Conservation (phyloP, 2,797 vertebrate species). For the Gallinago stenura region DNA sequence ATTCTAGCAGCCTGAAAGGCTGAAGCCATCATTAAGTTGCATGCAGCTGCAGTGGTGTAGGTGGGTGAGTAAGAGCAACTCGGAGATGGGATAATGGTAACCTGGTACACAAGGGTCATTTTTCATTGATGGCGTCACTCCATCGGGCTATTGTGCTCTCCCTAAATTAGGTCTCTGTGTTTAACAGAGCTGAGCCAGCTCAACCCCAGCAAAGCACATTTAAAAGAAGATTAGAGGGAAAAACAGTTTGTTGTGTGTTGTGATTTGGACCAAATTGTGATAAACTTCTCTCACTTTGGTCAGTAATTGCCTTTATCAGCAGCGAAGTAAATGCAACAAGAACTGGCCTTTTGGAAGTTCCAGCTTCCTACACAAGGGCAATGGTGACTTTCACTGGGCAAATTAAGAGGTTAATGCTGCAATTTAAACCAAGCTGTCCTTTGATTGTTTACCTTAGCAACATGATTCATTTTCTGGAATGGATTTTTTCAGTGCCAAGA, state of each 20-base stretch:
- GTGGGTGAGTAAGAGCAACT: conserved; percentile 44
- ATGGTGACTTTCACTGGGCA: background rate
- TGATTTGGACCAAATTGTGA: background rate
- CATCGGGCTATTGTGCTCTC: background rate
- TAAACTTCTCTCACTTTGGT: background rate
- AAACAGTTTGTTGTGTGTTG: background rate
- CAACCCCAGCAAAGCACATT: background rate
- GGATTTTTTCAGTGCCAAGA: background rate
- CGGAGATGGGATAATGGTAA: conserved; percentile 48
- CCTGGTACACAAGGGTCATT: conserved; percentile 48
- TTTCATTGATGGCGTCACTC: conserved; percentile 35
- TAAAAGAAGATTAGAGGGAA: conserved; percentile 33
- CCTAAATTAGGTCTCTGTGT: conserved; percentile 38
- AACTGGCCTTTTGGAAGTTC: background rate
- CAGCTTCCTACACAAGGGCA: background rate
- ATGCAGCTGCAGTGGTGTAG: conserved; percentile 64
- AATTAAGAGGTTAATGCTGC: background rate
- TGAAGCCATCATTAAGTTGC: conserved; percentile 43
- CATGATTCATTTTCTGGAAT: background rate
- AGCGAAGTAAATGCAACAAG: background rate
- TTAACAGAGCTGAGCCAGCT: background rate
- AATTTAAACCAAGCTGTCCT: background rate
- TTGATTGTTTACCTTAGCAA: background rate
- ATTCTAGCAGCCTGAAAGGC: conserved; percentile 40
- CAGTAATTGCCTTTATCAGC: background rate